Conservation (phyloP, 1,140 invertebrate species). For the Caenorhabditis remanei region DNA sequence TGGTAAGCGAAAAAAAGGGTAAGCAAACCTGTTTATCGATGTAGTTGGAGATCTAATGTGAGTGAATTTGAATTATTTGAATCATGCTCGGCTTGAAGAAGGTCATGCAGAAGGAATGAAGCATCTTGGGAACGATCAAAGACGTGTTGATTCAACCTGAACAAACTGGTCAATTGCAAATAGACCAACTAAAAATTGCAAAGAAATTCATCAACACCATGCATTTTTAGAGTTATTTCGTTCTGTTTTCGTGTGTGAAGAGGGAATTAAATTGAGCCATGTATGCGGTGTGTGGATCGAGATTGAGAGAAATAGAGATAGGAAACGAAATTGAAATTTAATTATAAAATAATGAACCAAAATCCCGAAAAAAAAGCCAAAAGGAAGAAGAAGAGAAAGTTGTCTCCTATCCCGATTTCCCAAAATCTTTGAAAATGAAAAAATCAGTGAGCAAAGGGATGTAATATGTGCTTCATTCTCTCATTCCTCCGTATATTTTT, state of each 20-base stretch:
- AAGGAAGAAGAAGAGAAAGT: not conserved
- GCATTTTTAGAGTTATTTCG: not conserved
- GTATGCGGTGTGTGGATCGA: not conserved
- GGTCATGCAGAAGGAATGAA: slow-evolving; percentile 14
- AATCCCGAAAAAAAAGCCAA: not conserved
- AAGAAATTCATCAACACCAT: slow-evolving; percentile 24
- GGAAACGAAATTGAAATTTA: not conserved
- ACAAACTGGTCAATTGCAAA: slow-evolving; percentile 48
- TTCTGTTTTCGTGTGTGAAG: not conserved
- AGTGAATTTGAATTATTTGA: slow-evolving; percentile 22
- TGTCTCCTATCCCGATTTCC: not conserved
- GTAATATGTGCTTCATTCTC: not conserved
- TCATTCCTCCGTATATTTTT: slow-evolving; percentile 3
- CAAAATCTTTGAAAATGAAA: not conserved
- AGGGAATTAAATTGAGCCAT: not conserved
- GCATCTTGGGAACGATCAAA: not conserved
- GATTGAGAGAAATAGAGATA: not conserved
- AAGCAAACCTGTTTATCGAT: slow-evolving; percentile 35
- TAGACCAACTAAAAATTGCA: slow-evolving; percentile 29
- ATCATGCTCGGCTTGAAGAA: slow-evolving; percentile 42
- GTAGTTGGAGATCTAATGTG: slow-evolving; percentile 44
- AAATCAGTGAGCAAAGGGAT: slow-evolving; percentile 17
- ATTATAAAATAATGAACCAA: too few relatives aligned
- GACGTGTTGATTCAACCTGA: slow-evolving; percentile 53
- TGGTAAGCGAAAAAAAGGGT: not conserved